Percentiles rank a stretch among this genome's conserved stretches.
Conservation (phyloP, 23 tunicate species). For the Styela clava region DNA sequence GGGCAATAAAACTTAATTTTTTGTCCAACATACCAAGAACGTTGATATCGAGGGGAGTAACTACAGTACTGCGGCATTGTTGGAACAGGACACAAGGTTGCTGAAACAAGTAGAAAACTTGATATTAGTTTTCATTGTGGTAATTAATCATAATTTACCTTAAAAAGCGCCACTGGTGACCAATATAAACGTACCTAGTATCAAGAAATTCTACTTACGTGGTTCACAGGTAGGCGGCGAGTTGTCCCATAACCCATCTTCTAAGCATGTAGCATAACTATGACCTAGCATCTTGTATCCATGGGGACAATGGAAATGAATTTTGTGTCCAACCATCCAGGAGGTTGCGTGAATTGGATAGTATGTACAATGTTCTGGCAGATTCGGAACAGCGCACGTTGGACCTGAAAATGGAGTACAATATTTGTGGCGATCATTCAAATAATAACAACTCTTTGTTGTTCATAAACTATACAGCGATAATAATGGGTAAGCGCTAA, state of each 20-base stretch:
- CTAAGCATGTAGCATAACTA: constrained; percentile 18
- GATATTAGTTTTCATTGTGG: background rate
- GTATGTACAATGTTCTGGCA: constrained; percentile 8
- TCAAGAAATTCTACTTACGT: background rate
- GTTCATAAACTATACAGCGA: no score
- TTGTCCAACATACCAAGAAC: constrained; percentile 17
- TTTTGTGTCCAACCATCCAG: constrained; percentile 20
- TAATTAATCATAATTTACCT: no score
- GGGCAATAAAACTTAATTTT: constrained; percentile 19
- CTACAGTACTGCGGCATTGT: background rate
- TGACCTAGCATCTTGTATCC: constrained; percentile 18
- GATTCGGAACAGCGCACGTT: constrained; percentile 8
- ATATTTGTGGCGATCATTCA: no score
- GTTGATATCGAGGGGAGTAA: constrained; percentile 3
- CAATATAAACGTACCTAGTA: no score
- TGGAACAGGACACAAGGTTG: constrained; percentile 6
- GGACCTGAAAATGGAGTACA: background rate
- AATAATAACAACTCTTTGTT: no score
- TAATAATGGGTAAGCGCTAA: no score
- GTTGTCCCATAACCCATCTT: constrained; percentile 22
- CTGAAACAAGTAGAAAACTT: background rate
- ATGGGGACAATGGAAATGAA: constrained; percentile 16
- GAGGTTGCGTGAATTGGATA: background rate
- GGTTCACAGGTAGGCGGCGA: constrained; percentile 7
- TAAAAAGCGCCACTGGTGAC: no score